Evolutionary conservation across 2,113 vertebrate genomes (phyloP), one percentile per base, ranked within the genome.

Genomic region (Malurus alboscapulatus): DNA sequence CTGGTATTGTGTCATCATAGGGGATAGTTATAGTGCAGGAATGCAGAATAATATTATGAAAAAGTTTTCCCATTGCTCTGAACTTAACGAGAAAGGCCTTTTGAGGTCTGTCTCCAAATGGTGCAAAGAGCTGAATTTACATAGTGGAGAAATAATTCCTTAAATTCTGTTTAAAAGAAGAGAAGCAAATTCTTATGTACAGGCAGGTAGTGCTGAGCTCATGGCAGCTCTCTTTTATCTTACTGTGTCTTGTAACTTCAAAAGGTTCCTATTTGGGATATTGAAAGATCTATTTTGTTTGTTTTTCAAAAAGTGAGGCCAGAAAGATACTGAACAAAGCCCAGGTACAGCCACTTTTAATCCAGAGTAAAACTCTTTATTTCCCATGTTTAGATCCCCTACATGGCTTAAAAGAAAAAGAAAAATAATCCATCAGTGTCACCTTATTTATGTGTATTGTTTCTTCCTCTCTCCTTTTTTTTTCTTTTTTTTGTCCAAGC

Each of bases 1-100:
- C 48, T 4, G 0, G 59, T 40, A 71, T 93, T 94, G 94, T 94
- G 68, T 86, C 82, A 66, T 94, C 14, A 2, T 3, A 63, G 51
- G 45, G 78, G n/a, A 94, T 86, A 67, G 84, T 61, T 92, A 24
- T n/a, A 53, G 72, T 18, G 55, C 36, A 94, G 90, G 91, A 96
- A 96, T 95, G 93, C 85, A 81, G 90, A 94, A 94, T 91, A 94
- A 96, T 93, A 85, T 91, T 95, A 77, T 91, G 79, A 44, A 90
- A 71, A 88, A 61, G 48, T 59, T 79, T 84, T 91, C 78, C 40
- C 8, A 1, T 90, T 62, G 59, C 93, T 86, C 27, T n/a, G 51
- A 80, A 62, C 15, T 76, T 69, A 12, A 7, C 0, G 0, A 8
- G 32, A 73, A 95, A 62, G 44, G 45, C 45, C 76, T 53, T 86